phyloP scores from a whole-genome alignment of 2,888 invertebrate genomes.

The Andrena fulva region DNA sequence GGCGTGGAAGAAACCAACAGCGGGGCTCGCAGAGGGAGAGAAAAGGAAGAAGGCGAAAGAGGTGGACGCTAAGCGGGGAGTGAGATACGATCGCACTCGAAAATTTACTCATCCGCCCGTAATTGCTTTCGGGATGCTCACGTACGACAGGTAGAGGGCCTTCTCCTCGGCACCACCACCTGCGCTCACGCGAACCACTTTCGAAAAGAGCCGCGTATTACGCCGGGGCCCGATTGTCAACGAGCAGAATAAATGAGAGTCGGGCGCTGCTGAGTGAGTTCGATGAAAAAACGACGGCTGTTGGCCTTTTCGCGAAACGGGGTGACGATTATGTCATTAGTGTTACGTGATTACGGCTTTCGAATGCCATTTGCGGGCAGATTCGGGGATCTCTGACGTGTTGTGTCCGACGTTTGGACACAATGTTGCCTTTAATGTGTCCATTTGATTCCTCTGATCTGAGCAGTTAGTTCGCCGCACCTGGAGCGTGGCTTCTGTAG shows the following conservation, averaged over 20 bases:
- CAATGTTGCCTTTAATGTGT: neutral
- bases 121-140: constrained; percentile 64
- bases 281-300: neutral
- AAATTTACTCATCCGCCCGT: constrained; percentile 62
- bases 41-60: constrained; percentile 45
- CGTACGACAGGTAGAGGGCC: constrained; percentile 58
- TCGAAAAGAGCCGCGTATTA: constrained; percentile 46
- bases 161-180: constrained; percentile 54
- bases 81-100: constrained; percentile 62
- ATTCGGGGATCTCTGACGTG: constrained; percentile 1
- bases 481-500: neutral
- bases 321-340: constrained; percentile 17
- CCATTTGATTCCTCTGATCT: neutral
- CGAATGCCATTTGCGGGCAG: neutral
- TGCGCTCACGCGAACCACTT: constrained; percentile 64
- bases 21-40: constrained; percentile 25
- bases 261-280: constrained; percentile 42
- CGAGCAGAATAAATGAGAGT: constrained; percentile 47
- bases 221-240: constrained; percentile 49
- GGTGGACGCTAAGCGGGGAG: constrained; percentile 53
- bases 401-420: neutral
- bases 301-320: constrained; percentile 13
- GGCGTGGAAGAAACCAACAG: constrained; percentile 26
- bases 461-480: neutral
- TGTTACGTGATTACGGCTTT: neutral